Base-by-base conservation (phyloP, 2,888 invertebrate species). In the Salpingus planirostris region DNA sequence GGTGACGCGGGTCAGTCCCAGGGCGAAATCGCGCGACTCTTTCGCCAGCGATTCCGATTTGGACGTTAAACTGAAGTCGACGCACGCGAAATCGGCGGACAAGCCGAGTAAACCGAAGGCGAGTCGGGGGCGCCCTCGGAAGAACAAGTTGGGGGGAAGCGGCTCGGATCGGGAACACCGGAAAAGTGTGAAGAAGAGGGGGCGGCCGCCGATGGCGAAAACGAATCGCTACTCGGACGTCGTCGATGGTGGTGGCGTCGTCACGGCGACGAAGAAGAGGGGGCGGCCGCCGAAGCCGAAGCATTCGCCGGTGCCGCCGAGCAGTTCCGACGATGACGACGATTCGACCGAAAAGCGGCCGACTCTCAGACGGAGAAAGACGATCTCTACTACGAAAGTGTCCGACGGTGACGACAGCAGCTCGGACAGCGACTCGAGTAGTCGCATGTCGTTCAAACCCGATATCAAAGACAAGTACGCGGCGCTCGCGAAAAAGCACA, bases 91-190 rank as follows among this genome's bases (percentile, higher is more conserved):
- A 23, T 25, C 34, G n/a, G 26, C 35, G 10, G 35, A 35, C 11
- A 23, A 33, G 12, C 13, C 23, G 12, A 27, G 24, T 12, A 10
- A 18, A 23, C 24, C 34, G n/a, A 23, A 29, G 10, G 35, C 29
- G 11, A 23, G 28, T 11, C 13, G 21, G 12, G 67, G 68, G 15
- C 57, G 66, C 29, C 69, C 67, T 11, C 57, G 68, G n/a, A 70
- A 69, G 43, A 55, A 51, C 10, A 60, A 64, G 38, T 43, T 48
- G 18, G 22, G 32, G 14, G 30, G 28, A 4, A 41, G 33, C 36
- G 38, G 35, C 10, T 31, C 42, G 14, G 45, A 42, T 3, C 40
- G 36, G 12, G 30, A 30, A 26, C 15, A 11, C 15, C 37, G 36
- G 14, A 45, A 44, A 12, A 47, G 43, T 11, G 44, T 43, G 33